Evolutionary conservation across 2,797 vertebrate species (phyloP), one percentile per base, ranked within the genome.

Genomic region (Ataeniobius toweri): DNA sequence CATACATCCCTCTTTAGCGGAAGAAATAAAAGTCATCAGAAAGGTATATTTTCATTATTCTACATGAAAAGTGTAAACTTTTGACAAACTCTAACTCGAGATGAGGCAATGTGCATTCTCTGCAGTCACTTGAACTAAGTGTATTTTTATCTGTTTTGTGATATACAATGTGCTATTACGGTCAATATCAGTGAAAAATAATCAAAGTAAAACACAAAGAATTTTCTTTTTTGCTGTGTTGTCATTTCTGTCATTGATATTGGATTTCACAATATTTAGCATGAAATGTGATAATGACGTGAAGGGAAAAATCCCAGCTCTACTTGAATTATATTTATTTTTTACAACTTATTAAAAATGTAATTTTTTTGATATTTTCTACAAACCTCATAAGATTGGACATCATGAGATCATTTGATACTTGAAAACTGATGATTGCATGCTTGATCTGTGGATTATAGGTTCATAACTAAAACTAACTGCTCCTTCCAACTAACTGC

Each of bases 401-500:
- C 22, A 68, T n/a, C 13, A 24, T 41, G 39, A 68, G 9, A 68
- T 44, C 31, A 8, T 65, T 31, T 22, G 18, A 65, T n/a, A 44
- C 3, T 13, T 5, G 5, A 68, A 41, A 6, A 4, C 5, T 68
- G 9, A 68, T 44, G 65, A 41, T 44, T n/a, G 22, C 10, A 44
- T 5, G 12, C 65, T 44, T 39, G 18, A 22, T 41, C 3, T 39
- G 16, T 65, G 46, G 9, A 65, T 41, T 26, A 51, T 28, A 3
- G 24, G 20, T 39, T 72, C 5, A 55, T 46, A 24, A 26, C 22
- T 24, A 44, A 73, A 73, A 39, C 2, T 22, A 73, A 55, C 22
- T 39, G 22, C 46, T 80, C 41, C 74, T 46, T 48, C 53, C 56
- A 12, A 36, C 41, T 48, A 68, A 26, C 24, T 79, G 58, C 73